A percentile compares a stretch with the other conserved stretches of the same genome.
Conservation (phyloP, 92 coral and sea anemone genomes). For the Palythoa caribaeorum region DNA sequence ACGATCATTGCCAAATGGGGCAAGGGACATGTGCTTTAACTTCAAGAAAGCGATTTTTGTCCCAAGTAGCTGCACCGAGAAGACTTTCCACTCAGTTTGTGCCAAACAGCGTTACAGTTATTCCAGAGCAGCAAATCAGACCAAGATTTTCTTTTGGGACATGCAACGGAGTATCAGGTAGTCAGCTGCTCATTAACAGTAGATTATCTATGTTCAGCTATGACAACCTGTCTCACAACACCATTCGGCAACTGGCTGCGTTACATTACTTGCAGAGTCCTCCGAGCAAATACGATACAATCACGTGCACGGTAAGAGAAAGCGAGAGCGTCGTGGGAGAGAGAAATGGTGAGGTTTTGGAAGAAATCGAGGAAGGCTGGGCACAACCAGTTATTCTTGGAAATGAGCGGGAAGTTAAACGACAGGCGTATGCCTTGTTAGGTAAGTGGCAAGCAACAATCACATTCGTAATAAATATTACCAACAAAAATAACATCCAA, state of each 20-base stretch:
- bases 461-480: too few relatives aligned
- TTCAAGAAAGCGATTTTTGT: background rate
- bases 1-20: background rate
- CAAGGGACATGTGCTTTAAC: background rate
- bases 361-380: slow-evolving; percentile 31
- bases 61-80: background rate
- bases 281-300: slow-evolving; percentile 22
- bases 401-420: slow-evolving; percentile 37
- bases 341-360: slow-evolving; percentile 15
- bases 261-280: slow-evolving; percentile 41
- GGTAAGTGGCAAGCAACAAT: background rate
- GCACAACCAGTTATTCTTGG: slow-evolving; percentile 23
- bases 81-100: background rate
- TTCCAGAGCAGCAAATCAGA: background rate
- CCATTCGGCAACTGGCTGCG: slow-evolving; percentile 47
- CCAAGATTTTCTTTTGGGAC: background rate
- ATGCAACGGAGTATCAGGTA: background rate
- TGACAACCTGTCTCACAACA: slow-evolving; percentile 17
- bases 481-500: too few relatives aligned
- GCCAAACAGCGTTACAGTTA: background rate
- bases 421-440: slow-evolving; percentile 37
- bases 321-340: background rate
- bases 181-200: background rate
- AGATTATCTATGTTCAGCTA: background rate
- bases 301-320: slow-evolving; percentile 29